A percentile compares a stretch with the other conserved stretches of the same genome.
phyloP scores from a whole-genome alignment of 2,797 vertebrate species.

The Poliocrania exsul region DNA sequence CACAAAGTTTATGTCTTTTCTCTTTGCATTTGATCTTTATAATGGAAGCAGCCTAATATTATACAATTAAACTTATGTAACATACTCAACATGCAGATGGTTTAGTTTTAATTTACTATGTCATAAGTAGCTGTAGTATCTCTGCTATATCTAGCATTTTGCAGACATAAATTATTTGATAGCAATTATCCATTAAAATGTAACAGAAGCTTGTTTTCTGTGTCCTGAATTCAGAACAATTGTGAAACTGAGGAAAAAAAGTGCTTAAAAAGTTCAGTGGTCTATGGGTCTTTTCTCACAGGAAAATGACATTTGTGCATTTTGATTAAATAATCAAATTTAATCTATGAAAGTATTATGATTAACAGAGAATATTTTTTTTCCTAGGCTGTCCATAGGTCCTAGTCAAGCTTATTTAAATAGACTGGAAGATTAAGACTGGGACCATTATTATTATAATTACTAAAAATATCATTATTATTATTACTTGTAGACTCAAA shows the following conservation, averaged over 20 bases:
- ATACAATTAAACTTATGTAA: conserved; percentile 71
- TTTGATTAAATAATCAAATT: conserved; percentile 11
- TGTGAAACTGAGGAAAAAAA: conserved; percentile 15
- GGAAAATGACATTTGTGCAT: not conserved
- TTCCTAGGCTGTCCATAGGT: not conserved
- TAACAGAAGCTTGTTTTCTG: conserved; percentile 53
- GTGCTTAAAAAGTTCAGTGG: not conserved
- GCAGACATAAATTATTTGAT: conserved; percentile 73
- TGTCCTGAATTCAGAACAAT: conserved; percentile 61
- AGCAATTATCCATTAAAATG: conserved; percentile 73
- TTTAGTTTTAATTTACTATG: conserved; percentile 73
- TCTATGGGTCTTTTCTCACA: not conserved
- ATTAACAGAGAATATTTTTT: not conserved
- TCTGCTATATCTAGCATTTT: conserved; percentile 46
- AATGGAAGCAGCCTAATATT: conserved; percentile 56
- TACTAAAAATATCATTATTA: not conserved
- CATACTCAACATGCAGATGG: conserved; percentile 12
- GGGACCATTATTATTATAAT: not conserved
- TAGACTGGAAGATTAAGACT: not conserved
- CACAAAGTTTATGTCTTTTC: conserved; percentile 63
- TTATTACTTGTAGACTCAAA: not conserved
- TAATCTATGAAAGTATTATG: not conserved
- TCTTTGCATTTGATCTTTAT: conserved; percentile 67
- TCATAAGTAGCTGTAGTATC: conserved; percentile 56
- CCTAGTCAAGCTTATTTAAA: not conserved